Evolutionary conservation across 1,140 invertebrate species (phyloP), one percentile per base, ranked within the genome.

Genomic region (Aphaenogaster ashmeadi): DNA sequence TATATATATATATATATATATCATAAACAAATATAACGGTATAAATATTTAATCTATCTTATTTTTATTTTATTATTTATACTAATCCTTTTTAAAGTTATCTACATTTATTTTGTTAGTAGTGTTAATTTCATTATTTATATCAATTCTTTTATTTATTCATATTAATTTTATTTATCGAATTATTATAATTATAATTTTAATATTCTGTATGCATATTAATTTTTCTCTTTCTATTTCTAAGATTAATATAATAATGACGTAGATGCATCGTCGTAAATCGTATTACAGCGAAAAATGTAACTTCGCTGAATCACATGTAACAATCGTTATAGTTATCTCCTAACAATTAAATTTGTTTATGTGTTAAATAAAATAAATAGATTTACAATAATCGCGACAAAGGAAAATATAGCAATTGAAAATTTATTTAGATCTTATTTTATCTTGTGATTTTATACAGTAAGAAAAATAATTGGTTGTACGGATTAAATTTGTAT

Each of bases 271-370:
- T 36, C 21, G 18, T 33, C 47, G 4, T 75, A 75, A 67, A 41
- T 75, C 5, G 52, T 0, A 36, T 38, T 33, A 50, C 6, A 54
- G 18, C 11, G 47, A 56, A 33, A 75, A 75, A 75, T 38, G 6
- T 27, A 0, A 7, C 21, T 71, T 3, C 21, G 21, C 7, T 11
- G n/a, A 69, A 9, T 5, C 11, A 38, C n/a, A 52, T 71, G 2
- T 58, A 58, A 77, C n/a, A 21, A 77, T 77, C 21, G 38, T 62
- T 78, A 62, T 2, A 77, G 4, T 58, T 27, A 44, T 78, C 21
- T 60, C 33, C 4, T 33, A 44, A 60, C 2, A 62, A 78, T 78
- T 78, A 62, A 78, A 78, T 78, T 78, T 62, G 6, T 27, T 4
- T 33, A 11, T 5, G 27, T 33, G 54, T 56, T 56, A 56, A 38